Conservation (phyloP, 53 echinoderm and acorn worm genomes). For the Henricia sp. region DNA sequence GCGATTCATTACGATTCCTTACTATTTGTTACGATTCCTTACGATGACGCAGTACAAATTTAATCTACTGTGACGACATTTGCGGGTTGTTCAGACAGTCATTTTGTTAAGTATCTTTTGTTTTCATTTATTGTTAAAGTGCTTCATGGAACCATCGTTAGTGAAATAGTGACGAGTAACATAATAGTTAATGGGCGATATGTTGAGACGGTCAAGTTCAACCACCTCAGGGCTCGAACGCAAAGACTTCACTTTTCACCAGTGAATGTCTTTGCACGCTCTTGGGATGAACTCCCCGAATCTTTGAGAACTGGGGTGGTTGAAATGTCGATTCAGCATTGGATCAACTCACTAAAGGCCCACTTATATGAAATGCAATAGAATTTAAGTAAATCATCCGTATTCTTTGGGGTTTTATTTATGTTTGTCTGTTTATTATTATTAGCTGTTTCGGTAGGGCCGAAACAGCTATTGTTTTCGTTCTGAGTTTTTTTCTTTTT, state of each 20-base stretch:
- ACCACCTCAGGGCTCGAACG: constrained; percentile 14
- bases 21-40: too few relatives aligned
- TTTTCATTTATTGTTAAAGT: background rate
- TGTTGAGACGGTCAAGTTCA: background rate
- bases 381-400: too few relatives aligned
- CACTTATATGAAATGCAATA: background rate
- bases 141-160: background rate
- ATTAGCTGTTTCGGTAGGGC: too few relatives aligned
- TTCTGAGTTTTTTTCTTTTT: too few relatives aligned
- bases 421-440: too few relatives aligned
- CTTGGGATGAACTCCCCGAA: constrained; percentile 12
- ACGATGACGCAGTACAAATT: too few relatives aligned
- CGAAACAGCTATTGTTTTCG: too few relatives aligned
- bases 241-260: constrained; percentile 19
- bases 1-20: too few relatives aligned
- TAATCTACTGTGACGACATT: too few relatives aligned
- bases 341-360: background rate
- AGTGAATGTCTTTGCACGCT: background rate
- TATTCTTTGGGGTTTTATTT: too few relatives aligned
- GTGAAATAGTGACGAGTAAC: background rate
- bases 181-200: background rate
- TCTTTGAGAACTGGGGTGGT: constrained; percentile 3
- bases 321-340: background rate
- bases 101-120: too few relatives aligned
- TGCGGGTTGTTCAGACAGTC: too few relatives aligned